These are phyloP conservation scores for Rhinoraja longicauda DNA, from an alignment of 2,797 vertebrate genomes.

Conservation along the genomic window DNA sequence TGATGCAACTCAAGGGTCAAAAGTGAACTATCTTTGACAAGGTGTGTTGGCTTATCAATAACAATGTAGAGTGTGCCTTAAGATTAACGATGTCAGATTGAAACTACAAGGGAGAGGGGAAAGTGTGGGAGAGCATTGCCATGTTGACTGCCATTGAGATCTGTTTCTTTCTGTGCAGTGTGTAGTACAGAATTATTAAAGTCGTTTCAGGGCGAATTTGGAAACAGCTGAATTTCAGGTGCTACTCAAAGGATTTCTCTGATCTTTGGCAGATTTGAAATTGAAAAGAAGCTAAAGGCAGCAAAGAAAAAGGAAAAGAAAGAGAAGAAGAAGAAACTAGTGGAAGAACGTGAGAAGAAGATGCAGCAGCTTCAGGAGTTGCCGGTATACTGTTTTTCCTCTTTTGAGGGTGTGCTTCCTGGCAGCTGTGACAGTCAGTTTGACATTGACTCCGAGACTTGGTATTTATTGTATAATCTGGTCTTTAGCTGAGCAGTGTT, in stretches of 20 bases:
- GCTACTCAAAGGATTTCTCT: background rate
- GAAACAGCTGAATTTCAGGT: background rate
- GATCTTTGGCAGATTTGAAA: constrained; percentile 77
- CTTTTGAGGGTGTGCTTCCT: background rate
- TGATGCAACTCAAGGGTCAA: background rate
- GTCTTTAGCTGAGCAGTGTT: background rate
- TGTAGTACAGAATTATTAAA: background rate
- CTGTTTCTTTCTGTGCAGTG: background rate
- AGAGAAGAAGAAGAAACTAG: constrained; percentile 96
- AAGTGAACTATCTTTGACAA: background rate
- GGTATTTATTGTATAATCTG: background rate
- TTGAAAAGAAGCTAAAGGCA: constrained; percentile 96
- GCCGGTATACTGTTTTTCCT: constrained; percentile 62
- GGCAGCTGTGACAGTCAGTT: background rate
- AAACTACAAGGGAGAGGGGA: background rate
- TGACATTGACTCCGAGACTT: background rate
- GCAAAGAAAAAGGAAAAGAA: constrained; percentile 98
- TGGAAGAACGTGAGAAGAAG: constrained; percentile 94
- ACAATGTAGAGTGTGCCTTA: background rate
- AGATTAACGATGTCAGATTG: background rate
- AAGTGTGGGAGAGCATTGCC: background rate
- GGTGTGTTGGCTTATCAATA: background rate
- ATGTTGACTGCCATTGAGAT: background rate
- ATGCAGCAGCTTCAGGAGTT: constrained; percentile 89
- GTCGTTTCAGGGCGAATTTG: background rate